These are phyloP conservation scores for Dendroctonus ponderosae DNA, from an alignment of 1,140 invertebrate species.

Conservation along the genomic window DNA sequence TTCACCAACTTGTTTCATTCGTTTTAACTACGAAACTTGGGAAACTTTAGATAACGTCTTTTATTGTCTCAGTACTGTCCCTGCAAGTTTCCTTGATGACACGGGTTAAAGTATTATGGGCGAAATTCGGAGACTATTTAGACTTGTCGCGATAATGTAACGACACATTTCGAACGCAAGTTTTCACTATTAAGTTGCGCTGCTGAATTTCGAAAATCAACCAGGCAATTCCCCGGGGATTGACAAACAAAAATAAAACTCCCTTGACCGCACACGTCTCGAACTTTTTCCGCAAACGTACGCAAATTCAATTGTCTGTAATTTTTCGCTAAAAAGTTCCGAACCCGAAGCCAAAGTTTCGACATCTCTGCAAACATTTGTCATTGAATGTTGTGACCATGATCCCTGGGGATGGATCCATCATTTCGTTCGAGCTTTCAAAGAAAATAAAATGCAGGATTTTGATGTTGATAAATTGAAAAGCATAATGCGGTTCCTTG, in stretches of 20 bases:
- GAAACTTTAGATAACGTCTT: too few relatives aligned
- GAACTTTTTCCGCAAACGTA: conserved; percentile 19
- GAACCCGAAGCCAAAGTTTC: conserved; percentile 25
- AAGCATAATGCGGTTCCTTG: conserved; percentile 7
- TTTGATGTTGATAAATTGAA: conserved; percentile 33
- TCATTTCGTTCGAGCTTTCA: conserved; percentile 26
- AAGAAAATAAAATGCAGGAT: conserved; percentile 32
- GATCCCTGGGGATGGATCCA: conserved; percentile 28
- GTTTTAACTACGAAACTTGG: too few relatives aligned
- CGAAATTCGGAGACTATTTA: too few relatives aligned
- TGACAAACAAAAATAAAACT: conserved; percentile 28
- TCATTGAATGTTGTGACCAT: conserved; percentile 34
- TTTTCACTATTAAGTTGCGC: too few relatives aligned
- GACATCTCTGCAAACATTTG: conserved; percentile 34
- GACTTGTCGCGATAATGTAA: too few relatives aligned
- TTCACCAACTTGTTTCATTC: too few relatives aligned
- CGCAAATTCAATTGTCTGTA: conserved; percentile 35
- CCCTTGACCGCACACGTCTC: conserved; percentile 22
- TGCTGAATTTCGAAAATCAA: too few relatives aligned
- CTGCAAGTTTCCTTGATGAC: too few relatives aligned
- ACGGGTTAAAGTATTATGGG: too few relatives aligned
- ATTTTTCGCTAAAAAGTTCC: conserved; percentile 30
- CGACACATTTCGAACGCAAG: too few relatives aligned
- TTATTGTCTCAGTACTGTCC: too few relatives aligned
- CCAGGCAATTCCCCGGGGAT: conserved; percentile 7